Percentiles rank a stretch among this genome's conserved stretches.
These are phyloP conservation scores for Eleginops maclovinus DNA, from an alignment of 2,113 vertebrate genomes.

Conservation along the genomic window DNA sequence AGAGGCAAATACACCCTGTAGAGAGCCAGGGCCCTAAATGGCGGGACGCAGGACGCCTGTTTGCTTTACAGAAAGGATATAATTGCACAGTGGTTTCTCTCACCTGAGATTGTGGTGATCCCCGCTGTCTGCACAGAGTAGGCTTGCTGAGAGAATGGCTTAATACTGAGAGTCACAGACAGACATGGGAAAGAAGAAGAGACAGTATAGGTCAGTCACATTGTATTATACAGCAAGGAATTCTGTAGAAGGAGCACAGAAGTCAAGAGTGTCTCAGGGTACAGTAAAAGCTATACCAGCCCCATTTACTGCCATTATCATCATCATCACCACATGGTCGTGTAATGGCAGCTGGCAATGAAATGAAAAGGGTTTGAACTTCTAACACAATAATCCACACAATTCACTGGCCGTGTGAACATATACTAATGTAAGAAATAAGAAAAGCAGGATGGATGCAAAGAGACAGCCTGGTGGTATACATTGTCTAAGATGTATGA, in stretches of 20 bases:
- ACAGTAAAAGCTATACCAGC: constrained; percentile 43
- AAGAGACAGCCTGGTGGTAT: too few species aligned
- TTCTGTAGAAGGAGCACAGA: constrained; percentile 32
- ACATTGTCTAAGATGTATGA: background rate
- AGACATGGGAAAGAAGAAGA: constrained; percentile 29
- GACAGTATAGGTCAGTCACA: constrained; percentile 21
- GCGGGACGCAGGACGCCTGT: constrained; percentile 36
- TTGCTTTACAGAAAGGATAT: constrained; percentile 48
- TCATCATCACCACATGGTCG: constrained; percentile 25
- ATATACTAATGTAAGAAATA: background rate
- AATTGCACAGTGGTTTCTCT: constrained; percentile 61
- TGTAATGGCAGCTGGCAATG: constrained; percentile 27
- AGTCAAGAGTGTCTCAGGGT: constrained; percentile 65
- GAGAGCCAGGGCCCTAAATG: constrained; percentile 40
- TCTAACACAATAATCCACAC: background rate
- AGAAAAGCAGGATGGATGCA: background rate
- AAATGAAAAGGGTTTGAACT: constrained; percentile 9
- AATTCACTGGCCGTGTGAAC: background rate
- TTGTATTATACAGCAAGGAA: constrained; percentile 46
- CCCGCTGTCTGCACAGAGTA: constrained; percentile 94
- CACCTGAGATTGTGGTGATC: constrained; percentile 96
- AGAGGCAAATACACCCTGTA: constrained; percentile 36
- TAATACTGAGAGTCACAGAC: constrained; percentile 86
- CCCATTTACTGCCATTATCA: constrained; percentile 45
- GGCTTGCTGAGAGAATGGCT: constrained; percentile 96